These are phyloP conservation scores for Panagrolaimus sp. DNA, from an alignment of 1,140 invertebrate genomes.

Conservation along the genomic window DNA sequence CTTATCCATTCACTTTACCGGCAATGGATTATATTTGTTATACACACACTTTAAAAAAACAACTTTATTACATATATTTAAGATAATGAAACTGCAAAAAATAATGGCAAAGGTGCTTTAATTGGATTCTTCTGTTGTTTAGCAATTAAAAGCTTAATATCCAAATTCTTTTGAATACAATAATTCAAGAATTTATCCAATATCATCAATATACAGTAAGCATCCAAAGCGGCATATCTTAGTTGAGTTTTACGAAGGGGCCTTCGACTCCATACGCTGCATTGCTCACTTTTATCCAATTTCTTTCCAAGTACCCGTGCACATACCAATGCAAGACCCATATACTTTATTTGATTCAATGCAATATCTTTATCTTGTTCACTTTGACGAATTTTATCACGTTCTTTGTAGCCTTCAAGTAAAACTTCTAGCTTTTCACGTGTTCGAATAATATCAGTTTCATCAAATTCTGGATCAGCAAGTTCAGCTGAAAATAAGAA, in stretches of 20 bases:
- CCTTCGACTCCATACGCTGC: neutral
- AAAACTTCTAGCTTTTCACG: neutral
- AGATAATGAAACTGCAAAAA: neutral
- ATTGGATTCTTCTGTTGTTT: neutral
- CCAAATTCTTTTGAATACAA: neutral
- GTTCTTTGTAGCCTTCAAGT: neutral
- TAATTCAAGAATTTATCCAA: constrained; percentile 1
- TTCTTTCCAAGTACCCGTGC: constrained; percentile 6
- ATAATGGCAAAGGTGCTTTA: neutral
- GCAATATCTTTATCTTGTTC: neutral
- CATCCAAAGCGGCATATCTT: neutral
- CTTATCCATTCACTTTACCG: too few species aligned
- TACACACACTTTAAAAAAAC: too few species aligned
- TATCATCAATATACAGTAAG: constrained; percentile 6
- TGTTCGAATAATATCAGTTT: neutral
- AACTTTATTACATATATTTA: too few species aligned
- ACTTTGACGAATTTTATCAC: neutral
- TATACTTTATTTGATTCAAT: neutral
- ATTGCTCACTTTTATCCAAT: constrained; percentile 7
- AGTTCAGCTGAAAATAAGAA: neutral
- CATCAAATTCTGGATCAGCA: neutral
- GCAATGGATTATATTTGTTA: too few species aligned
- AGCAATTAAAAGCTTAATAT: neutral
- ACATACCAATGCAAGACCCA: neutral
- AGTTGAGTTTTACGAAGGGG: neutral